Evolutionary conservation across 2,113 vertebrate genomes (phyloP), one percentile per base, ranked within the genome.

Genomic region (Fulmarus glacialis): DNA sequence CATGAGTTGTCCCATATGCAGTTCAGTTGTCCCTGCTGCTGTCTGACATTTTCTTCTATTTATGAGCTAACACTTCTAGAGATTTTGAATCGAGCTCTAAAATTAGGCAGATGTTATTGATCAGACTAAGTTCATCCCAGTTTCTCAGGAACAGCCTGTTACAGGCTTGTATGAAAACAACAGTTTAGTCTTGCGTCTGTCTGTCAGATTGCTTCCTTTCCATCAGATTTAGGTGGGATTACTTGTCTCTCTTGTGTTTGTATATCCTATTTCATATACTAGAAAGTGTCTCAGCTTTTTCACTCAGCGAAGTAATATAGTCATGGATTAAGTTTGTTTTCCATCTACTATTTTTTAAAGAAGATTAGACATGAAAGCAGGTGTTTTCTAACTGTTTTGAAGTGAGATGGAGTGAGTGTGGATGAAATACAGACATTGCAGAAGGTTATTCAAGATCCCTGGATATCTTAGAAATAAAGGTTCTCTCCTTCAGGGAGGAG

Each of bases 341-440:
- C 68, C 32, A 50, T 62, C 47, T 85, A 2, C 29, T 89, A 8
- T 84, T 91, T 83, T 87, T 77, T 52, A 14, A 66, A 89, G 71
- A 79, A 75, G 82, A 45, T 87, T 38, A 92, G 58, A 60, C 58
- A 29, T 48, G 40, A 92, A 87, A 87, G 27, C 84, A 88, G 66
- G 34, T 93, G 74, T 91, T 93, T 82, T 77, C 42, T 95, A 70
- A 27, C 71, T 89, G 38, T 78, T 91, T 80, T 90, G 40, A 93
- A 87, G 74, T 88, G 60, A 88, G 70, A 71, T 85, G 47, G 56
- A 88, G 82, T 67, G 73, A 60, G 38, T 63, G 47, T 92, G 67
- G 70, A 90, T 92, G 90, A 90, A 93, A 64, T 88, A 58, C 60
- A 90, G 79, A 59, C 45, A 40, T 32, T 0, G 9, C 34, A 60